Evolutionary conservation across 1,140 invertebrate species (phyloP).

Genomic region (Trichonephila clavipes): DNA sequence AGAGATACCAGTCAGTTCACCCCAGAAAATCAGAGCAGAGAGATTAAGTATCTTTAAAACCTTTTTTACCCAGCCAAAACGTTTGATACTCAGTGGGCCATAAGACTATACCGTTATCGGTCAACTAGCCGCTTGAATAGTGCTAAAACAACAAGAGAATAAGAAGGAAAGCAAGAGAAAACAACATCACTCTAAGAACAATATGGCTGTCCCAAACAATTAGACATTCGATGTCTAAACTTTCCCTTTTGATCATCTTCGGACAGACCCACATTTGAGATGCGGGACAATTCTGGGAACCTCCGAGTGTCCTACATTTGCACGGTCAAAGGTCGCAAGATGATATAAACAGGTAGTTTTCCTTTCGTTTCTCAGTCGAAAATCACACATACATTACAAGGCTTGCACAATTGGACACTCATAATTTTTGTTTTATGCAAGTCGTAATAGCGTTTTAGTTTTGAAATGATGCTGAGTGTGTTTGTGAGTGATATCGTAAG

Average conservation of each 20-base stretch:
- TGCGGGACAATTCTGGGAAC: conserved; percentile 53
- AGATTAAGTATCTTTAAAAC: neutral
- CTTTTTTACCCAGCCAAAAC: neutral
- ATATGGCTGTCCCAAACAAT: conserved; percentile 24
- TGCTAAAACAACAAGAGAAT: neutral
- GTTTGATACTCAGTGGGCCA: neutral
- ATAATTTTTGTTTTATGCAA: neutral
- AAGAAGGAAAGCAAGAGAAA: neutral
- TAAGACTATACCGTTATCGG: neutral
- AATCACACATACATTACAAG: conserved; percentile 1
- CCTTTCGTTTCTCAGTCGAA: neutral
- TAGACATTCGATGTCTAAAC: conserved; percentile 15
- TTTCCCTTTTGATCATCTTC: neutral
- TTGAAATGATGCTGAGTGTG: neutral
- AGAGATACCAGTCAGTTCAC: neutral
- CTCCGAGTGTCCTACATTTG: neutral
- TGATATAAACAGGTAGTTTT: neutral
- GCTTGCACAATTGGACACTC: neutral
- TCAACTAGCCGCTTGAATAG: neutral
- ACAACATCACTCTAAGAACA: neutral
- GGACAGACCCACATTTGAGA: conserved; percentile 36
- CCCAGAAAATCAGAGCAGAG: neutral
- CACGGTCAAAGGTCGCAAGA: neutral
- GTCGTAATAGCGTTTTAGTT: neutral
- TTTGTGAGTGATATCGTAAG: neutral